Evolutionary conservation across 2,888 invertebrate genomes (phyloP), one percentile per base, ranked within the genome.

Genomic region (Lordiphosa fenestrarum): DNA sequence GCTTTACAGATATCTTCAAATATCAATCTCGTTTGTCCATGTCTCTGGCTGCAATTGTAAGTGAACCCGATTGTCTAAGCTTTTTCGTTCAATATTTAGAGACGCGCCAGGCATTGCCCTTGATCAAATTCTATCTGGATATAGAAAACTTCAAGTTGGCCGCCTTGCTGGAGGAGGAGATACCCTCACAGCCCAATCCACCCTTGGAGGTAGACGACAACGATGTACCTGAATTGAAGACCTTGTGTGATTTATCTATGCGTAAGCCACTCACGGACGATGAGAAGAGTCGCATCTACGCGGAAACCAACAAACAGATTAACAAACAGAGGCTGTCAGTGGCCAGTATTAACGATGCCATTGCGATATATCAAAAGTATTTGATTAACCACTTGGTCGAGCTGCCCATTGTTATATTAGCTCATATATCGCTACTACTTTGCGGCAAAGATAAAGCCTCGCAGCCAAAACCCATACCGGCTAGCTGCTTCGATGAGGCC

Each of bases 61-160:
- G 91, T 23, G 95, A 96, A 88, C 94, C 94, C 86, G 93, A 93
- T 86, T 95, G 95, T 54, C 90, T 97, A 23, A 93, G 94, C 44
- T 95, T 95, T 89, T 95, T 97, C 87, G 92, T 96, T 53, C 95
- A 96, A 83, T 98, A 93, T 89, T 92, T 98, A 92, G 95, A 96
- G 83, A 91, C 93, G n/a, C 91, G 93, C 68, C 93, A 93, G 56
- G 92, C 93, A 53, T 89, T 93, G 53, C 89, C 91, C 15, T 90
- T 94, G 33, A 91, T 95, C 1, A 93, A 93, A 87, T 94, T 95
- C 88, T 95, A 94, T 93, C 87, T 95, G 68, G 95, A 95, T 81
- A 91, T 94, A 41, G 94, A 95, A 83, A 92, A 92, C 73, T 93
- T 94, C 77, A 92, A 91, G 82, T 86, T 87, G 3, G 90, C 91